Percentiles rank a stretch among this genome's conserved stretches.
Evolutionary conservation across 2,113 vertebrate species (phyloP).

Genomic region (Paraplagusia blochii): DNA sequence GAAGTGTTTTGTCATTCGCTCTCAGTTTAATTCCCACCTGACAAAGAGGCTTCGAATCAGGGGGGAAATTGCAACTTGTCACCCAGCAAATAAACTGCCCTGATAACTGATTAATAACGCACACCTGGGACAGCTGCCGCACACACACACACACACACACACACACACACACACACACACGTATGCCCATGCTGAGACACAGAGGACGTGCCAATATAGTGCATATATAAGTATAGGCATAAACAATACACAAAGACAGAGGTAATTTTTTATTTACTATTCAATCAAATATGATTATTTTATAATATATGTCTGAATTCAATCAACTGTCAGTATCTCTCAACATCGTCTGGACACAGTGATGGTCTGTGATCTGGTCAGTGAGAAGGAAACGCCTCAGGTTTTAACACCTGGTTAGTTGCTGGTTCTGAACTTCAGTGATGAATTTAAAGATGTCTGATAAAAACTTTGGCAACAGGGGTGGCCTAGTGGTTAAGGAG

Average conservation of each 20-base stretch:
- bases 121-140: constrained; percentile 96
- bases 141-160: constrained; percentile 26
- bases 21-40: constrained; percentile 99
- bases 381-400: too few species aligned
- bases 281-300: too few species aligned
- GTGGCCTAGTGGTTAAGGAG: too few species aligned
- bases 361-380: too few species aligned
- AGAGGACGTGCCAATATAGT: constrained; percentile 27
- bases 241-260: neutral
- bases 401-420: too few species aligned
- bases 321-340: too few species aligned
- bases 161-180: constrained; percentile 2
- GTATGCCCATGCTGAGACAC: constrained; percentile 34
- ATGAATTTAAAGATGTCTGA: too few species aligned
- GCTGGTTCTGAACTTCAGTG: too few species aligned
- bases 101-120: constrained; percentile 99
- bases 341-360: too few species aligned
- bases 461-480: too few species aligned
- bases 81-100: constrained; percentile 95
- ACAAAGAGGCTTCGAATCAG: constrained; percentile 95
- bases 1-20: constrained; percentile 99
- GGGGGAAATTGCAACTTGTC: constrained; percentile 99
- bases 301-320: too few species aligned
- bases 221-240: neutral
- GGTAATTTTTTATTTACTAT: too few species aligned